Evolutionary conservation across 1,140 invertebrate species (phyloP), one percentile per base, ranked within the genome.

Genomic region (Triops longicaudatus): DNA sequence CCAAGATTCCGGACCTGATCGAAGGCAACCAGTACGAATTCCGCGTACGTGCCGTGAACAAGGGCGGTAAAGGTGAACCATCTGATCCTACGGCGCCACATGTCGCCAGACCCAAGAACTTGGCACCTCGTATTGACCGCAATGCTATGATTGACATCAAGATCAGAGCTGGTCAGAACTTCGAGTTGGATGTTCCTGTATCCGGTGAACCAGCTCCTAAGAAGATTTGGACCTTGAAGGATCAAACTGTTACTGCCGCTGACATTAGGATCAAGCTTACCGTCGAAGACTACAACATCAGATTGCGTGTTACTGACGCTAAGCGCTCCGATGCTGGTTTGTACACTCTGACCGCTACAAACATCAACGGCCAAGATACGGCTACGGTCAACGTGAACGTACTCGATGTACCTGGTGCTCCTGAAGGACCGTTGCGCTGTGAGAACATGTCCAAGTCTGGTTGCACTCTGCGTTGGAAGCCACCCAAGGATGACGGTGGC

Each of bases 11-110:
- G 22, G 92, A 94, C 82, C 87, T 99, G 0, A 91, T 93, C 77
- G 93, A 97, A 86, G 96, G 96, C 14, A 92, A 92, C 78, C 90
- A 90, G 26, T 96, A 96, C 81, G 93, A 98, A 86, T 99, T 99
- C 90, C 88, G 98, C 42, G 91, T 99, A 1, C 87, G 90, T 73
- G 97, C 97, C 17, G 90, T 96, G 0, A 99, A 99, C 82, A 87
- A 87, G 73, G 88, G 86, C 17, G 80, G 79, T 14, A 81, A 22
- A 78, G 93, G 96, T 73, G 91, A 92, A 82, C 92, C 98, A 0
- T 97, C 94, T 79, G 92, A 97, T 80, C 88, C 93, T 1, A 96
- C 96, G 5, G 90, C 89, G 79, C 90, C 94, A 3, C 95, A 98
- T 81, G 86, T 93, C 79, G 97, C 97, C 11, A 90, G 96, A 82